Percentiles rank a stretch among this genome's conserved stretches.
Evolutionary conservation across 2,888 invertebrate genomes (phyloP).

Genomic region (Nomada lathburiana): DNA sequence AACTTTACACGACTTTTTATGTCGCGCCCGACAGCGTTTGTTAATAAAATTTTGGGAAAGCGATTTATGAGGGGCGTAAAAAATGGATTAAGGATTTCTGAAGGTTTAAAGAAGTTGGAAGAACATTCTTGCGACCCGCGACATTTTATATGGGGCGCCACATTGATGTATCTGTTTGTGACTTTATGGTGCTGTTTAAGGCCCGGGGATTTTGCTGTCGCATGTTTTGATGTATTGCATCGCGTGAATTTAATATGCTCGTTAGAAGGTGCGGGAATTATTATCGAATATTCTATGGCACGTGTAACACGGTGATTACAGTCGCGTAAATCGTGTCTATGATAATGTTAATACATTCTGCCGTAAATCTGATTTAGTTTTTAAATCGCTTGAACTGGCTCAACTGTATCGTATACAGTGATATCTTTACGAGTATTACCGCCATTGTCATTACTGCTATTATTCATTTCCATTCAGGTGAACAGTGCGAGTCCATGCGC

Average conservation of each 20-base stretch:
- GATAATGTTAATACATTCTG: constrained; percentile 18
- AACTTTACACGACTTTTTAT: background rate
- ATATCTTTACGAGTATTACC: background rate
- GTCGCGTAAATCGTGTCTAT: background rate
- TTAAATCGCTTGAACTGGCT: background rate
- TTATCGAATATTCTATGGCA: background rate
- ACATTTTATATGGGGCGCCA: background rate
- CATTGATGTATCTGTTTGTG: background rate
- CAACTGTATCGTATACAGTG: background rate
- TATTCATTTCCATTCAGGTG: background rate
- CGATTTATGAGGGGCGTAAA: background rate
- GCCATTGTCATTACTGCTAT: background rate
- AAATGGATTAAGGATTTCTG: background rate
- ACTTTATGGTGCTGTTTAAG: constrained; percentile 5
- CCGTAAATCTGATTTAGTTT: constrained; percentile 26
- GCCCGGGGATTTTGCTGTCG: background rate
- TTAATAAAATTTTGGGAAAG: background rate
- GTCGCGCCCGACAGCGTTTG: background rate
- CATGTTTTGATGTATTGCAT: background rate
- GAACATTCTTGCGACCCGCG: background rate
- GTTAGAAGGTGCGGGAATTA: constrained; percentile 6
- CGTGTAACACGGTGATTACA: constrained; percentile 16
- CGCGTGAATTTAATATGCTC: background rate
- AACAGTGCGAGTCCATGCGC: too few relatives aligned
- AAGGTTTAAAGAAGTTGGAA: background rate